These are phyloP conservation scores for Calliopsis andreniformis DNA, from an alignment of 1,140 invertebrate species.

Conservation along the genomic window DNA sequence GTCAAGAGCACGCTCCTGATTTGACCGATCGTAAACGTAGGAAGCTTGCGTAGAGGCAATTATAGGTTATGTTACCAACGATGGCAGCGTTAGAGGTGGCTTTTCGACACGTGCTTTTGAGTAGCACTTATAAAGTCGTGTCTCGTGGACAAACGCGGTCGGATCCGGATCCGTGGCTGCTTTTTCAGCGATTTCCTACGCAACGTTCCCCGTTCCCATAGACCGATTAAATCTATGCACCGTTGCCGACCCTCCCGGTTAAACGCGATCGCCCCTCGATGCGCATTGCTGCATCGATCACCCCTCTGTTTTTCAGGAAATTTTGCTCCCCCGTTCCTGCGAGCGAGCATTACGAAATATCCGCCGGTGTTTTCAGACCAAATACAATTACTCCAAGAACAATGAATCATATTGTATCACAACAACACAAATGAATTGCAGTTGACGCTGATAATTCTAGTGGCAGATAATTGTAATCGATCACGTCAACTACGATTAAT, in stretches of 20 bases:
- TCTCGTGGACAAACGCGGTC: slow-evolving; percentile 11
- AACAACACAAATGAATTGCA: not conserved
- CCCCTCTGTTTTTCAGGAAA: slow-evolving; percentile 41
- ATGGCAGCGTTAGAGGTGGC: no score
- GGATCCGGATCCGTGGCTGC: slow-evolving; percentile 11
- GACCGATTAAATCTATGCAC: slow-evolving; percentile 64
- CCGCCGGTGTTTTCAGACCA: not conserved
- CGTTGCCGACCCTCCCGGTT: slow-evolving; percentile 57
- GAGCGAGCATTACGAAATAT: not conserved
- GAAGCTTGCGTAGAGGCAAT: no score
- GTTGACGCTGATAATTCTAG: not conserved
- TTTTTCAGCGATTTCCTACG: slow-evolving; percentile 55
- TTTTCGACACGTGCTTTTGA: no score
- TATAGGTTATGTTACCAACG: no score
- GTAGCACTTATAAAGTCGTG: not conserved
- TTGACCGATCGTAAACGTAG: no score
- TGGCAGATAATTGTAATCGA: not conserved
- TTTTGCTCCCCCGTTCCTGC: not conserved
- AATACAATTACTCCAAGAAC: not conserved
- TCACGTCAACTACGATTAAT: not conserved
- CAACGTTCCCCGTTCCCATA: slow-evolving; percentile 61
- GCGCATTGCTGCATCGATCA: slow-evolving; percentile 39
- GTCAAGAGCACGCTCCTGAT: no score
- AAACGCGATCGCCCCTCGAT: slow-evolving; percentile 42
- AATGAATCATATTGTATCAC: not conserved